phyloP scores from a whole-genome alignment of 2,113 vertebrate species.

The Chrysemys picta region DNA sequence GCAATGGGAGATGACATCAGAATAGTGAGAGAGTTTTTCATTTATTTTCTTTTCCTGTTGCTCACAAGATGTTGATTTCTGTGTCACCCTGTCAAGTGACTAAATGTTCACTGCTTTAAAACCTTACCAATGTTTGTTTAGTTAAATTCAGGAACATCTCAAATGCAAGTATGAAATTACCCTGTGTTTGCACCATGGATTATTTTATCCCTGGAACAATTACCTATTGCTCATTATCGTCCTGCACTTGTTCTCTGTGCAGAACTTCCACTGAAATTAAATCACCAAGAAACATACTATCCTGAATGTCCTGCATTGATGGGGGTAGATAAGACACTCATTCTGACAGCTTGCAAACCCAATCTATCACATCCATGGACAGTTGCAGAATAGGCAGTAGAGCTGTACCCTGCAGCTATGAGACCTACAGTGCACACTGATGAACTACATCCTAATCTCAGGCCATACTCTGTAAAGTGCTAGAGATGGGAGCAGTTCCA shows the following conservation, averaged over 20 bases:
- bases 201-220: neutral
- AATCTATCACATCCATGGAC: neutral
- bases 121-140: neutral
- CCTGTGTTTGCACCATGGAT: neutral
- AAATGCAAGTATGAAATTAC: neutral
- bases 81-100: constrained; percentile 50
- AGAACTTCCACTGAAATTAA: constrained; percentile 18
- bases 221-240: neutral
- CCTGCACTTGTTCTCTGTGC: constrained; percentile 3
- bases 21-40: constrained; percentile 36
- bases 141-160: constrained; percentile 44
- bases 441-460: neutral
- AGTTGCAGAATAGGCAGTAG: neutral
- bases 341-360: neutral
- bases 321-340: neutral
- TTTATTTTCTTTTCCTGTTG: constrained; percentile 67
- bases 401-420: neutral
- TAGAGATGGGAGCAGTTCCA: neutral
- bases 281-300: neutral
- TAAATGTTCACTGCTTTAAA: constrained; percentile 41
- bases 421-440: neutral
- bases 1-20: constrained; percentile 78
- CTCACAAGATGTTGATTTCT: constrained; percentile 76
- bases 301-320: neutral
- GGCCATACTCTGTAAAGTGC: neutral